Conservation (phyloP, 1,140 invertebrate genomes). For the Oppia nitens region DNA sequence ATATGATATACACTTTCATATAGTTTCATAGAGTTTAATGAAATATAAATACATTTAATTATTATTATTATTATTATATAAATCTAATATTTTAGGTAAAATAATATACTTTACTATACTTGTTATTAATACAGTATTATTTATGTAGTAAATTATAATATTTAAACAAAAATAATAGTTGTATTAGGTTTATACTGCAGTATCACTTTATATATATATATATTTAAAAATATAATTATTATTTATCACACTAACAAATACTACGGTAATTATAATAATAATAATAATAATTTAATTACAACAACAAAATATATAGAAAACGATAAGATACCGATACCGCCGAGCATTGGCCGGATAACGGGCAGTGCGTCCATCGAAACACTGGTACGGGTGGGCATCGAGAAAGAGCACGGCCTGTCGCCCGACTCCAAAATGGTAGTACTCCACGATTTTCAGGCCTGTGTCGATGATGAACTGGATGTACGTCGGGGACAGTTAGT, state of each 20-base stretch:
- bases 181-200: slow-evolving; percentile 13
- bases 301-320: slow-evolving; percentile 36
- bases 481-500: slow-evolving; percentile 61
- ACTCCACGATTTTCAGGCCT: slow-evolving; percentile 80
- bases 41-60: too few relatives aligned
- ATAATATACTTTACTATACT: too few relatives aligned
- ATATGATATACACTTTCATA: too few relatives aligned
- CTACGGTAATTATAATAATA: neutral
- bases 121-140: too few relatives aligned
- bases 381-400: slow-evolving; percentile 74
- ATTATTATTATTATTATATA: too few relatives aligned
- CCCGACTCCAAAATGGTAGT: slow-evolving; percentile 89
- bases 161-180: slow-evolving; percentile 8
- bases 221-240: slow-evolving; percentile 9
- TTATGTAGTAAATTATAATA: too few relatives aligned
- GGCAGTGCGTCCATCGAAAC: slow-evolving; percentile 88
- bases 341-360: slow-evolving; percentile 66
- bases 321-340: slow-evolving; percentile 50
- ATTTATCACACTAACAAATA: slow-evolving; percentile 16
- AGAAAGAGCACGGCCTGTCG: slow-evolving; percentile 62
- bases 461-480: slow-evolving; percentile 81
- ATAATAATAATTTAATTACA: too few relatives aligned
- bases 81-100: too few relatives aligned
- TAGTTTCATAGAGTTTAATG: too few relatives aligned
- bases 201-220: slow-evolving; percentile 5